Base-by-base conservation (phyloP, 1,140 invertebrate species). In the Agrypnia vestita region DNA sequence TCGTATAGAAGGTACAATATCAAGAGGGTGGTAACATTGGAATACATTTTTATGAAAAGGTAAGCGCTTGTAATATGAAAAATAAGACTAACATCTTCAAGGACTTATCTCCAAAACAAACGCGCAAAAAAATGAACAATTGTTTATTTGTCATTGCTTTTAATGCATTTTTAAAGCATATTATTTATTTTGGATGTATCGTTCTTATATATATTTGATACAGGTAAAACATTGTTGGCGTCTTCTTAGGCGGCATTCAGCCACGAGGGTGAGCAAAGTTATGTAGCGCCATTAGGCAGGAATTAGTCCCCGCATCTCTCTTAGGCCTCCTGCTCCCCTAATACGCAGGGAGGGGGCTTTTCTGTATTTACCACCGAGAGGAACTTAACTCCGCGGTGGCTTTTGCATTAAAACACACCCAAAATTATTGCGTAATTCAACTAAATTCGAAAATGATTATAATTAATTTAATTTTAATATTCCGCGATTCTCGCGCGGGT, bases 231-330 rank as follows among this genome's bases (percentile, higher is more conserved):
- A 67, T 43, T 47, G 46, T 21, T 51, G 71, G 71, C 35, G 51
- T 56, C 55, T 35, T 35, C 25, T 49, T 43, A n/a, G 76, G n/a
- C 19, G 17, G 10, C 21, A 35, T 73, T 73, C 49, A 44, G 69
- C 21, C 19, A 46, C 44, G 56, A 64, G 78, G 75, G 77, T 73
- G 51, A 59, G 69, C 19, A 46, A 55, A 75, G 74, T 67, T 80
- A 77, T 76, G 73, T 73, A 76, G 78, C 62, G 56, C 76, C 71
- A 78, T 82, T 82, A 82, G 81, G 78, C 81, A 82, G 59, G 81
- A 82, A 82, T 82, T 82, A 82, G 81, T 80, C 81, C 73, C 77
- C 69, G 21, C 78, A 76, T 79, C 80, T 61, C 56, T 76, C 62
- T 17, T 51, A 75, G 56, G 47, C 56, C 53, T 62, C 19, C 56